phyloP scores from a whole-genome alignment of 1,140 invertebrate species.

The Stegodyphus dumicola region DNA sequence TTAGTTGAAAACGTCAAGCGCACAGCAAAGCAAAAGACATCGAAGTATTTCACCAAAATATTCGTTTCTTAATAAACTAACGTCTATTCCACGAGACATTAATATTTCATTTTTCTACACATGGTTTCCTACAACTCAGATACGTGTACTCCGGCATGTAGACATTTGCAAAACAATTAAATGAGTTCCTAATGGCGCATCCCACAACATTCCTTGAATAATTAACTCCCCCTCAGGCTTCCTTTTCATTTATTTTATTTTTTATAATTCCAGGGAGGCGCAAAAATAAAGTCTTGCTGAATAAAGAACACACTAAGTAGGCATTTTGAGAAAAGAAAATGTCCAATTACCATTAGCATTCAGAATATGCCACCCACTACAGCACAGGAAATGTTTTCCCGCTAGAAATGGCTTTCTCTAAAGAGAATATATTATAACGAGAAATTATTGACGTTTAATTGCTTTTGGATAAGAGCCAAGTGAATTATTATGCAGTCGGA shows the following conservation, averaged over 20 bases:
- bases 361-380: too few species aligned
- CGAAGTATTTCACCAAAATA: not conserved
- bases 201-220: slow-evolving; percentile 21
- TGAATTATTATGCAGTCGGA: too few species aligned
- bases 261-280: not conserved
- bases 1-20: too few species aligned
- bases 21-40: not conserved
- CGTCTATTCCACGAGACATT: not conserved
- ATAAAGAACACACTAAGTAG: too few species aligned
- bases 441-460: too few species aligned
- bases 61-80: slow-evolving; percentile 29
- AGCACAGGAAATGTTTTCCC: too few species aligned
- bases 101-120: not conserved
- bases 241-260: not conserved
- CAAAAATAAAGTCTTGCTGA: too few species aligned
- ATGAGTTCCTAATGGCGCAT: slow-evolving; percentile 22
- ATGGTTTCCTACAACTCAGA: not conserved
- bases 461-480: too few species aligned
- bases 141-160: not conserved
- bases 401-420: too few species aligned
- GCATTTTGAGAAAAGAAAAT: not conserved
- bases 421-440: too few species aligned
- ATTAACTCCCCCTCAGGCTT: slow-evolving; percentile 19
- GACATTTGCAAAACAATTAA: slow-evolving; percentile 41
- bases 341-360: too few species aligned